Percentiles rank a stretch among this genome's conserved stretches.
Conservation (phyloP, 2,888 invertebrate genomes). For the Sphecodes monilicornis region DNA sequence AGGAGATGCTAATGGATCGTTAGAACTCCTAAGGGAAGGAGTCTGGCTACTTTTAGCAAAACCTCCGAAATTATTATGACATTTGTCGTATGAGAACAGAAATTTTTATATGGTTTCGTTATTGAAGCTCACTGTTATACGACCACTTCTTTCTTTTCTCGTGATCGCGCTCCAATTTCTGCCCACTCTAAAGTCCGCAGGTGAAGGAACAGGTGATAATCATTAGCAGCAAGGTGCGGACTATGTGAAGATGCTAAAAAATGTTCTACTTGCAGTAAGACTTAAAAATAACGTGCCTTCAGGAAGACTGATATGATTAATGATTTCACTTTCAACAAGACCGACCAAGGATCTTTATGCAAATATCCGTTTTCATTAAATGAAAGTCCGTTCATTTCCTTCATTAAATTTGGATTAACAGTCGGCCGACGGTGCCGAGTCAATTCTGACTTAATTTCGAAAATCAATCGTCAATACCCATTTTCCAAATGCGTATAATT, state of each 20-base stretch:
- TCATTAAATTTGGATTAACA: not conserved
- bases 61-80: not conserved
- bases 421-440: not conserved
- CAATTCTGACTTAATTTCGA: no score
- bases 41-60: not conserved
- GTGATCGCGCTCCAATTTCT: not conserved
- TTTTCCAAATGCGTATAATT: no score
- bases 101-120: not conserved
- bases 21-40: not conserved
- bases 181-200: not conserved
- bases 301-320: not conserved
- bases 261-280: not conserved
- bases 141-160: not conserved
- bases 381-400: not conserved
- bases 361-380: not conserved
- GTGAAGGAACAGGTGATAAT: not conserved
- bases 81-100: not conserved
- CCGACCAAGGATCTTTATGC: not conserved
- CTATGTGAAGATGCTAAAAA: not conserved
- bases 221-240: constrained; percentile 4
- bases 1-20: not conserved
- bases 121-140: not conserved
- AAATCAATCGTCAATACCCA: no score
- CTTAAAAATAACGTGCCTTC: not conserved
- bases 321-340: not conserved